Evolutionary conservation across 2,888 invertebrate species (phyloP).

Genomic region (Latrodectus hesperus): DNA sequence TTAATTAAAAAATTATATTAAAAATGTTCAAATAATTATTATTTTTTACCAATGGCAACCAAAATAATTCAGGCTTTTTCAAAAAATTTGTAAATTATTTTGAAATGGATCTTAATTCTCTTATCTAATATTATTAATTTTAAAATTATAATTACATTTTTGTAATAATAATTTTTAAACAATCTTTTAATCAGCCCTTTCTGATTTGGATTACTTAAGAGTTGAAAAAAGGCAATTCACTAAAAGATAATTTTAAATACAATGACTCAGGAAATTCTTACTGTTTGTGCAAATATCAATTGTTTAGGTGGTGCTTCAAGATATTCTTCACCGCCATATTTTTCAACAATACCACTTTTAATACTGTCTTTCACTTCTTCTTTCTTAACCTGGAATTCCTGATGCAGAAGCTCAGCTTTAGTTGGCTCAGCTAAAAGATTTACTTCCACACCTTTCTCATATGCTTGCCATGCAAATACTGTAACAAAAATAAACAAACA

Average conservation of each 20-base stretch:
- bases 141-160: no score
- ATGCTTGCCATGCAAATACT: slow-evolving; percentile 96
- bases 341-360: slow-evolving; percentile 86
- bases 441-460: slow-evolving; percentile 92
- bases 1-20: no score
- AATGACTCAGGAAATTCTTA: slow-evolving; percentile 68
- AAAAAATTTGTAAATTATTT: no score
- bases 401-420: slow-evolving; percentile 91
- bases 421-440: slow-evolving; percentile 98
- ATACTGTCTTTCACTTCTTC: slow-evolving; percentile 91
- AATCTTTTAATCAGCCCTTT: no score
- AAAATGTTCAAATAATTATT: no score
- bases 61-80: no score
- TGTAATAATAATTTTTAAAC: no score
- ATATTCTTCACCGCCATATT: slow-evolving; percentile 96
- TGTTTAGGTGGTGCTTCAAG: slow-evolving; percentile 89
- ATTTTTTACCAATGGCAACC: no score
- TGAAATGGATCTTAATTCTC: no score
- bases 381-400: slow-evolving; percentile 91
- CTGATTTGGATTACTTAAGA: no score
- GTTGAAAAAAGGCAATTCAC: not conserved
- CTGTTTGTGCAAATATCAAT: slow-evolving; percentile 91
- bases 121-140: no score
- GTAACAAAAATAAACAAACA: not conserved
- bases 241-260: not conserved